Base-by-base conservation (phyloP, 2,797 vertebrate species). In the Helostoma temminkii region DNA sequence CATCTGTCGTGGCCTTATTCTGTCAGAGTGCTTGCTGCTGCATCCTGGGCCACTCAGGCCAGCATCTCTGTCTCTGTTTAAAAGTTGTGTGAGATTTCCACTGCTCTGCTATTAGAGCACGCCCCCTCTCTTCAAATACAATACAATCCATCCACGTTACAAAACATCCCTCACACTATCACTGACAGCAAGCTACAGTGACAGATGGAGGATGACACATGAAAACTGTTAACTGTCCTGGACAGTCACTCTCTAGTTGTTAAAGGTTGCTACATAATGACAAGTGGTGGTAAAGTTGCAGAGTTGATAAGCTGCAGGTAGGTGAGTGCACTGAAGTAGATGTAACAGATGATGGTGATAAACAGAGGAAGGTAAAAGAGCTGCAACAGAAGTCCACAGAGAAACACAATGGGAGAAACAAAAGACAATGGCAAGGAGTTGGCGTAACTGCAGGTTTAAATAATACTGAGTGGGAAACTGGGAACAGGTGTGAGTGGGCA, bases 31-130 rank as follows among this genome's bases (percentile, higher is more conserved):
- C 65, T 43, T 10, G 52, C 63, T 37, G 62, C 58, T 36, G 48
- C 6, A 32, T 61, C 55, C 63, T 10, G 10, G 59, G 46, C 61
- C 69, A 54, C 45, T 43, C 65, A 22, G 70, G 66, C 72, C 84
- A 78, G 64, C 36, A 45, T 91, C 84, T 85, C 81, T 19, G 60
- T 84, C 78, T 82, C 71, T 89, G 89, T 92, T 93, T 91, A 88
- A 90, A 88, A 87, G 89, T 86, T 88, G 88, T 92, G 83, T 90
- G 90, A 92, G 89, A 91, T 80, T 92, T 92, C 91, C 80, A 74
- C 84, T 85, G 86, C 82, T 75, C 68, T 63, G 64, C 82, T 74
- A 66, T 73, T 65, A 34, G 45, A 82, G 34, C 42, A 3, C 49
- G 21, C 48, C 12, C 15, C 64, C 67, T 70, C 50, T 37, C 18